Percentiles rank a stretch among this genome's conserved stretches.
phyloP scores from a whole-genome alignment of 2,113 vertebrate genomes.

The Neopipo cinnamomea region DNA sequence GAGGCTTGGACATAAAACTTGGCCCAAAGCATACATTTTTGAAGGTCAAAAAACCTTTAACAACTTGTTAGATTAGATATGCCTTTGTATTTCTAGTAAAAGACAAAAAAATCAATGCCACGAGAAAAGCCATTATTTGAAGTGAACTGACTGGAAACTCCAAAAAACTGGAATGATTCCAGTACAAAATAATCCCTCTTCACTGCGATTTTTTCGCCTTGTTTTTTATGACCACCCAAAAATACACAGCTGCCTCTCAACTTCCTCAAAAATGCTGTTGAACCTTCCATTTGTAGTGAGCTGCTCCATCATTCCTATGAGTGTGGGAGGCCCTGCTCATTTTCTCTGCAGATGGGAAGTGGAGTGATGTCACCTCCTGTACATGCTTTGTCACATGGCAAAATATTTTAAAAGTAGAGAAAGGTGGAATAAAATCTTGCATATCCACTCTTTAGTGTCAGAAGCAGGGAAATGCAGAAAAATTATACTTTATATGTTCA shows the following conservation, averaged over 20 bases:
- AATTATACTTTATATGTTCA: background rate
- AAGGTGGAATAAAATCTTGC: background rate
- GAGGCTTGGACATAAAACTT: background rate
- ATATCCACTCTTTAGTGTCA: background rate
- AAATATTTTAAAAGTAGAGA: background rate
- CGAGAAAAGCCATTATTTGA: background rate
- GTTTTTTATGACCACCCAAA: background rate
- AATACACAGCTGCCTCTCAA: background rate
- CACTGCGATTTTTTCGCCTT: background rate
- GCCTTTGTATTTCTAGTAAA: background rate
- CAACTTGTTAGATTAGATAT: background rate
- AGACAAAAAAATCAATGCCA: background rate
- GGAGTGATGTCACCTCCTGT: background rate
- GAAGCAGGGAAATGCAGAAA: background rate
- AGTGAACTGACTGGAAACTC: background rate
- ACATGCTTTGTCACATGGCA: background rate
- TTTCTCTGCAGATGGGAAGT: background rate
- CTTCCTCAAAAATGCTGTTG: background rate
- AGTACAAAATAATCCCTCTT: background rate
- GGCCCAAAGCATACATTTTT: background rate
- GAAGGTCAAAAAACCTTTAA: background rate
- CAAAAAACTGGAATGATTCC: background rate
- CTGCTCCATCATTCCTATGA: background rate
- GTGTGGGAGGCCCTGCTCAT: background rate
- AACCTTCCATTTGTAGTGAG: background rate